phyloP scores from a whole-genome alignment of 64 coral and sea anemone species.

The Actinia tenebrosa region DNA sequence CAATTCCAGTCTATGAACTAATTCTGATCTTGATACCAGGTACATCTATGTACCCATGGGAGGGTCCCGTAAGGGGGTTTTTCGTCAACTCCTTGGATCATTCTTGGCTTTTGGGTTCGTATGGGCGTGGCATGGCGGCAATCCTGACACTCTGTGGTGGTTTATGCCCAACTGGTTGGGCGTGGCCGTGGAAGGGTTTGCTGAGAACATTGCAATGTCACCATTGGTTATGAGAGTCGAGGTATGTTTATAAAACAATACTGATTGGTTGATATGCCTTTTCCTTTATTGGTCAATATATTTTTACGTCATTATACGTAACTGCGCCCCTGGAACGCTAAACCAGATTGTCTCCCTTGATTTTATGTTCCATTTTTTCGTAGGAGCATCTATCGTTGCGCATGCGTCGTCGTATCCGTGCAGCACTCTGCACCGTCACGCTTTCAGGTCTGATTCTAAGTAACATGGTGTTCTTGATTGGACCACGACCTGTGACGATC shows the following conservation, averaged over 20 bases:
- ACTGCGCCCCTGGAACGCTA: too few species aligned
- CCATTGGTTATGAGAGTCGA: background rate
- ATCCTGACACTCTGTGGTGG: constrained; percentile 58
- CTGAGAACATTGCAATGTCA: background rate
- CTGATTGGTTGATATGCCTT: background rate
- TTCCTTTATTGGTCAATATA: background rate
- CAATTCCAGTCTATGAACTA: too few species aligned
- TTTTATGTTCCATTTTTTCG: background rate
- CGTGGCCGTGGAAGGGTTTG: constrained; percentile 40
- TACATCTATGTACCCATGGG: constrained; percentile 92
- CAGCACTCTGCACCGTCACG: constrained; percentile 43
- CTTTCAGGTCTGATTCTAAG: constrained; percentile 62
- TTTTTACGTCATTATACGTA: background rate
- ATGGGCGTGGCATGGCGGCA: constrained; percentile 88
- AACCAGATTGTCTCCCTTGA: too few species aligned
- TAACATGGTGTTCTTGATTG: constrained; percentile 87
- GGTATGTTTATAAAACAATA: background rate
- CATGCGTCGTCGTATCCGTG: constrained; percentile 68
- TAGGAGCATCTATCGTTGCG: constrained; percentile 66
- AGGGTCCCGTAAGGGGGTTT: constrained; percentile 67
- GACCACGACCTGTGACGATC: constrained; percentile 44
- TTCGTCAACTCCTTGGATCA: constrained; percentile 64
- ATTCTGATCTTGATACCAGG: constrained; percentile 26
- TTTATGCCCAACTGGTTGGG: constrained; percentile 83
- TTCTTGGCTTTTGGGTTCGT: constrained; percentile 78